Percentiles rank a stretch among this genome's conserved stretches.
Conservation (phyloP, 2,797 vertebrate genomes). For the Melanogrammus aeglefinus region DNA sequence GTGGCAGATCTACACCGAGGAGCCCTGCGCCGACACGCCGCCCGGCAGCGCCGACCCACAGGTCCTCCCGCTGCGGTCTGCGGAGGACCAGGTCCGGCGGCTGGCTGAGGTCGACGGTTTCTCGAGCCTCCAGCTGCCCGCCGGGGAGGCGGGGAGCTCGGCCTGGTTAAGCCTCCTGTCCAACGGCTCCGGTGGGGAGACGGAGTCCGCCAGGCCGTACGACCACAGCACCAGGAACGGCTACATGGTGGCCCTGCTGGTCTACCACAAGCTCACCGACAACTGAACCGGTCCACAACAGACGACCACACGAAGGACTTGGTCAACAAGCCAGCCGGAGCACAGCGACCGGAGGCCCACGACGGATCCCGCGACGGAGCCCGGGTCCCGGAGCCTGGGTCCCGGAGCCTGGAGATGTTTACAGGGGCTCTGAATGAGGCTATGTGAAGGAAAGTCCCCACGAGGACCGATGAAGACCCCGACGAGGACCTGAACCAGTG, state of each 20-base stretch:
- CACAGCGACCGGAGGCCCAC: constrained; percentile 13
- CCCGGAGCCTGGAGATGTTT: not conserved
- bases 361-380: constrained; percentile 28
- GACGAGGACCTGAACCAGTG: not conserved
- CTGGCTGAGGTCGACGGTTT: constrained; percentile 25
- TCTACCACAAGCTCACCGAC: constrained; percentile 70
- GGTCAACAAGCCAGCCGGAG: not conserved
- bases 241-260: constrained; percentile 74
- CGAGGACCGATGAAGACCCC: too few species aligned
- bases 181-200: constrained; percentile 33
- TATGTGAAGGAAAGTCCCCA: not conserved
- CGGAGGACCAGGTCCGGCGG: constrained; percentile 54
- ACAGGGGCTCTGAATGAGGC: not conserved
- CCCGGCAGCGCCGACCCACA: constrained; percentile 41
- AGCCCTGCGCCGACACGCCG: constrained; percentile 50
- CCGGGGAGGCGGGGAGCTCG: not conserved
- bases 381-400: constrained; percentile 9
- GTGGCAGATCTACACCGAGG: constrained; percentile 78
- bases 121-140: not conserved
- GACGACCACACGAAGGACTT: not conserved
- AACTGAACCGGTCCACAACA: constrained; percentile 36
- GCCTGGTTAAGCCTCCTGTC: constrained; percentile 20
- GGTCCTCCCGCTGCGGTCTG: constrained; percentile 55
- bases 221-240: constrained; percentile 65
- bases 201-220: constrained; percentile 17